These are phyloP conservation scores for Euthynnus affinis DNA, from an alignment of 2,797 vertebrate species.

Conservation along the genomic window DNA sequence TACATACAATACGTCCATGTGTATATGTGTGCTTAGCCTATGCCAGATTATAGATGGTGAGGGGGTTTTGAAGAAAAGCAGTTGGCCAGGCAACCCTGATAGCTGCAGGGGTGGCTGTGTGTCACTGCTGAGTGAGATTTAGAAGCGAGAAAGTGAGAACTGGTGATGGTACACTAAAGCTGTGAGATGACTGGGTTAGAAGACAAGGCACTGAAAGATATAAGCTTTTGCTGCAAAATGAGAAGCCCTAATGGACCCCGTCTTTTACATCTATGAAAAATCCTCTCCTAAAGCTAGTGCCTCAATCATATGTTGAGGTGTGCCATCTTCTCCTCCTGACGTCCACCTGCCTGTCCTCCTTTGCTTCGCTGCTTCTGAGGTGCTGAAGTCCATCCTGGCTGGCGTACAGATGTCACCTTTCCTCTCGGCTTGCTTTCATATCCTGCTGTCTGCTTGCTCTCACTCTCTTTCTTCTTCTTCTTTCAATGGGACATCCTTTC, in stretches of 20 bases:
- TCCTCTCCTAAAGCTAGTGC: not conserved
- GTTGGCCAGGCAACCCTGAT: slow-evolving; percentile 44
- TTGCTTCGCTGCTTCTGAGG: slow-evolving; percentile 28
- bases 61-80: slow-evolving; percentile 54
- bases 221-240: slow-evolving; percentile 42
- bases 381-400: not conserved
- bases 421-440: slow-evolving; percentile 6
- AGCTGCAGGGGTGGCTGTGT: slow-evolving; percentile 47
- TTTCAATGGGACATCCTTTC: not conserved
- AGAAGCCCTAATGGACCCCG: slow-evolving; percentile 52
- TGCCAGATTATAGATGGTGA: slow-evolving; percentile 39
- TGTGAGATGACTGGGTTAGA: slow-evolving; percentile 52
- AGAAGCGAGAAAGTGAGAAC: slow-evolving; percentile 38
- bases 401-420: slow-evolving; percentile 25
- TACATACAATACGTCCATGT: not conserved
- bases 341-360: slow-evolving; percentile 8
- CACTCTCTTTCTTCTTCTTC: not conserved
- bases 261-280: slow-evolving; percentile 52
- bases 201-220: slow-evolving; percentile 32
- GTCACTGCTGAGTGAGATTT: slow-evolving; percentile 51
- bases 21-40: slow-evolving; percentile 18
- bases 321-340: slow-evolving; percentile 3
- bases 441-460: not conserved
- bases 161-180: slow-evolving; percentile 52
- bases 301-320: slow-evolving; percentile 37